A percentile compares a stretch with the other conserved stretches of the same genome.
These are phyloP conservation scores for Cassiopea andromeda DNA, from an alignment of 30 jellyfish, hydroid and myxozoan species.

Conservation along the genomic window DNA sequence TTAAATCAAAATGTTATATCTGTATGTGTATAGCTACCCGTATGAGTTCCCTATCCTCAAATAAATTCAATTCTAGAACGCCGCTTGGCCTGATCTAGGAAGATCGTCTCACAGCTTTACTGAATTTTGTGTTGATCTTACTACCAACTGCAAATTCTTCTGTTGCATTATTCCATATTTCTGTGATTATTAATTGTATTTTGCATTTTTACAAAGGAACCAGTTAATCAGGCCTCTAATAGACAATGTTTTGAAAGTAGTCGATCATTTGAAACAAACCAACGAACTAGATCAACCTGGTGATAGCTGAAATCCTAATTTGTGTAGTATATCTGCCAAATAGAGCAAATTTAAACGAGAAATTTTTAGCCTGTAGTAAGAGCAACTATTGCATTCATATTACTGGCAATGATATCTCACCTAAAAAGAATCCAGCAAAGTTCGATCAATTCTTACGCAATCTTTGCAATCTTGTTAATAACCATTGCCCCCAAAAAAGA, in stretches of 20 bases:
- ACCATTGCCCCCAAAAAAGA: too few relatives aligned
- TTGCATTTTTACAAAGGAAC: background rate
- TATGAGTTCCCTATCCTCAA: background rate
- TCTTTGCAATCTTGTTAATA: too few relatives aligned
- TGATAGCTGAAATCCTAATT: background rate
- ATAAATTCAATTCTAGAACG: background rate
- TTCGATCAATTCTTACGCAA: background rate
- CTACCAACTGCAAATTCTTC: background rate
- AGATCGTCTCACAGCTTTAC: background rate
- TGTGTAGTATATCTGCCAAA: background rate
- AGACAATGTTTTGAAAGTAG: background rate
- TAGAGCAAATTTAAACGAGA: background rate
- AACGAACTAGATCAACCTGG: background rate
- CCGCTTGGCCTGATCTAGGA: background rate
- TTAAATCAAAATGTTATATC: background rate
- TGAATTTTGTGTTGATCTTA: background rate
- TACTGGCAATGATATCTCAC: background rate
- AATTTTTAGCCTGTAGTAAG: background rate
- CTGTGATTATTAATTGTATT: background rate
- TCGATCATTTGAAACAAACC: background rate
- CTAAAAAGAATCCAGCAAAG: background rate
- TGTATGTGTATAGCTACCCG: background rate
- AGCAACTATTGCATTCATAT: background rate
- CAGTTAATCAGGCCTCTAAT: background rate
- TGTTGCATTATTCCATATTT: background rate